Base-by-base conservation (phyloP, 2,113 vertebrate genomes). In the Circaetus cinerascens region DNA sequence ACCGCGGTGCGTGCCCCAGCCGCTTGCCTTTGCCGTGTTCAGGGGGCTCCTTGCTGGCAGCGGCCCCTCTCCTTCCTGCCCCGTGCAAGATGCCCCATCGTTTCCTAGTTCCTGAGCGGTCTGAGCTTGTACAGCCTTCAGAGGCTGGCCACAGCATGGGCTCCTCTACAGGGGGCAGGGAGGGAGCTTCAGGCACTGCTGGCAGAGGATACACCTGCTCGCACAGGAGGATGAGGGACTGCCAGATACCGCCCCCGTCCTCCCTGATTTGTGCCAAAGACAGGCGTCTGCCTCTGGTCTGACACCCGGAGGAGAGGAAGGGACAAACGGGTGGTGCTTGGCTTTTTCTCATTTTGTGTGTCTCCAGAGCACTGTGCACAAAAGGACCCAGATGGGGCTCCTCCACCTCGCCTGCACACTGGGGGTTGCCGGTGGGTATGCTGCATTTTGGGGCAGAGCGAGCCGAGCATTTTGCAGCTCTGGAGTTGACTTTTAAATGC, bases 1-100 rank as follows among this genome's bases (percentile, higher is more conserved):
- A 21, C 5, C 2, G 3, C 3, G 7, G 14, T 21, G 30, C 0
- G 1, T 78, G 40, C 45, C 48, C 40, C 38, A 41, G 45, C 46
- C 67, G 32, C 60, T 68, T 0, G 1, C 23, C 36, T 51, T 50
- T 57, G 50, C n/a, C 34, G 30, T 63, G n/a, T 32, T 22, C 0
- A 3, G 40, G 45, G 29, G n/a, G 20, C 19, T 86, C 11, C 56
- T 86, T 2, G 6, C 48, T 46, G 59, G 51, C 60, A 81, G 43
- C 4, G 1, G 48, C 30, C 38, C 26, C 29, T 69, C 40, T 88
- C 29, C 29, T 40, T 46, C 30, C 75, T 69, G 40, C 55, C 53
- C 21, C 3, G 1, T 45, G 48, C 38, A 55, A 43, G 59, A 18
- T 59, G 41, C 48, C 15, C 64, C 2, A 1, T 77, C 1, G 0